A percentile compares a stretch with the other conserved stretches of the same genome.
These are phyloP conservation scores for Neoaliturus tenellus DNA, from an alignment of 2,888 invertebrate species.

Conservation along the genomic window DNA sequence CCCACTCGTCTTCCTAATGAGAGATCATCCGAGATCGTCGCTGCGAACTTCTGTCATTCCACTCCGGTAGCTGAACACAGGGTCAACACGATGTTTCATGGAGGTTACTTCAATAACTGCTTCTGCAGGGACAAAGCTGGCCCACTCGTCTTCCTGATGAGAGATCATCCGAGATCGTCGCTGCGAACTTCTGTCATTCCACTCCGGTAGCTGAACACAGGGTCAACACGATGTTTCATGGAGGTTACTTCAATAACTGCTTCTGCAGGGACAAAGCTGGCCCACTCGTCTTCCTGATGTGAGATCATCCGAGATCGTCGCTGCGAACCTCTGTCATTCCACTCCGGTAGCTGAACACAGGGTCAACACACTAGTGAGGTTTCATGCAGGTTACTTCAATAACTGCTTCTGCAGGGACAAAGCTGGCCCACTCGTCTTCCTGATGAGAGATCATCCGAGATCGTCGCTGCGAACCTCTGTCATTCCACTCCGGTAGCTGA, in stretches of 20 bases:
- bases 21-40: not conserved
- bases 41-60: not conserved
- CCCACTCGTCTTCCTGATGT: not conserved
- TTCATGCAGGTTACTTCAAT: slow-evolving; percentile 44
- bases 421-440: slow-evolving; percentile 31
- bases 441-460: slow-evolving; percentile 20
- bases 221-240: not conserved
- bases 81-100: not conserved
- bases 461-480: not conserved
- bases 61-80: not conserved
- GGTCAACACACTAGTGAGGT: not conserved
- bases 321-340: not conserved
- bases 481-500: not conserved
- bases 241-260: slow-evolving; percentile 7
- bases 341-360: not conserved
- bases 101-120: not conserved
- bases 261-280: slow-evolving; percentile 18
- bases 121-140: not conserved
- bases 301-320: not conserved
- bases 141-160: not conserved
- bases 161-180: not conserved
- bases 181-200: not conserved
- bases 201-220: not conserved
- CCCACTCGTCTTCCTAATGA: not conserved
- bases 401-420: slow-evolving; percentile 50